Evolutionary conservation across 2,113 vertebrate genomes (phyloP), one percentile per base, ranked within the genome.

Genomic region (Dascyllus trimaculatus): DNA sequence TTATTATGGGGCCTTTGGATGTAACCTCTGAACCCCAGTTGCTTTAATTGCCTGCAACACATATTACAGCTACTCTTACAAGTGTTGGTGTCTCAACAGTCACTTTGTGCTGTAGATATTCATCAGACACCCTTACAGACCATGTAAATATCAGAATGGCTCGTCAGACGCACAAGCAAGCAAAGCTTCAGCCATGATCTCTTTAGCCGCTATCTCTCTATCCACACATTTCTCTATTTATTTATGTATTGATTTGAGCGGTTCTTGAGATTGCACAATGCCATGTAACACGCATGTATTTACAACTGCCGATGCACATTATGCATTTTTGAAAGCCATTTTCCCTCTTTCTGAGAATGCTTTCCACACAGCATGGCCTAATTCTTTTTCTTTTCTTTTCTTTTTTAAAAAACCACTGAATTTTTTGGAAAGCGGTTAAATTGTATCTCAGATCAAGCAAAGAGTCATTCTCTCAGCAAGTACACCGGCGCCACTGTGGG

Each of bases 301-400:
- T 92, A 85, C 93, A 94, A 93, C 91, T 95, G 95, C 94, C 89
- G 92, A 93, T 95, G 95, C 93, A 93, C 91, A 94, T 92, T 94
- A 90, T 88, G 94, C 95, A 95, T 96, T 95, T 93, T 92, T 94
- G 91, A 97, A 97, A 97, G 97, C 96, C 96, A 96, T 93, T 95
- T 97, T 97, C 97, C 97, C 96, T 96, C 95, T 94, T 95, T 92
- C 92, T 48, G 89, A 92, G 84, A 87, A 89, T 89, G 86, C 81
- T 89, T 92, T 91, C 75, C 75, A 87, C 75, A 88, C 82, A 89
- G 84, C 89, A 88, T 86, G 90, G 83, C 86, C 80, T 82, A 84
- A 82, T 80, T 82, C 5, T 69, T 70, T 79, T 53, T 75, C 64
- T 10, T 71, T 29, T 29, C 4, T 62, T 24, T 35, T 15, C 4